Percentiles rank a stretch among this genome's conserved stretches.
phyloP scores from a whole-genome alignment of 2,113 vertebrate species.

The Sapayoa aenigma region DNA sequence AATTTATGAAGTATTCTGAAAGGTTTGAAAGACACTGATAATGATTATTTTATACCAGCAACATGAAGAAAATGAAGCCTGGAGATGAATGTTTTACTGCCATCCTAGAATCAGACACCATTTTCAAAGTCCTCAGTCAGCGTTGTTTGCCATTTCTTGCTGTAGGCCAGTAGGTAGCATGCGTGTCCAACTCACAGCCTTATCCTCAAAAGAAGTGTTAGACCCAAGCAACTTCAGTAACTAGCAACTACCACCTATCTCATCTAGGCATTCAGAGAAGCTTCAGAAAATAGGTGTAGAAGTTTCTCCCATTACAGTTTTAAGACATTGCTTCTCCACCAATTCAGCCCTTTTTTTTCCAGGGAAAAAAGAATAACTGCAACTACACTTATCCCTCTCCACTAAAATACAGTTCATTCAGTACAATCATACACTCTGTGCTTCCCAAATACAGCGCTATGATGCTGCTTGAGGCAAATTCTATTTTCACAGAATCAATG shows the following conservation, averaged over 20 bases:
- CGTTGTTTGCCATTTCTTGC: background rate
- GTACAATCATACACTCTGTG: background rate
- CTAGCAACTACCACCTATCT: background rate
- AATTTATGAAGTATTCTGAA: background rate
- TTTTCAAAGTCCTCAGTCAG: background rate
- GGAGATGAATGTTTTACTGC: background rate
- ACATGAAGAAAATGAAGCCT: background rate
- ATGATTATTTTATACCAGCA: accelerated
- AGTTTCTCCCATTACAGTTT: background rate
- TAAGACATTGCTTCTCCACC: background rate
- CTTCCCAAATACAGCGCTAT: background rate
- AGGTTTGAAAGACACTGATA: background rate
- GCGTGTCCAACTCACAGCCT: background rate
- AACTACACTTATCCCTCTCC: background rate
- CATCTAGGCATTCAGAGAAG: background rate
- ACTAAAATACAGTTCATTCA: background rate
- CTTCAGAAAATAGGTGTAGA: background rate
- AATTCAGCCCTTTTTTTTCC: background rate
- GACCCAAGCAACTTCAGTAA: background rate
- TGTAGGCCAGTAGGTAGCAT: background rate
- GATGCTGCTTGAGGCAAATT: background rate
- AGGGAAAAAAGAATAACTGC: background rate
- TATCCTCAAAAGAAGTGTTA: background rate
- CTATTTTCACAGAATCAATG: background rate
- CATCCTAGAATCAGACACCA: background rate